A percentile compares a stretch with the other conserved stretches of the same genome.
Conservation (phyloP, 2,888 invertebrate genomes). For the Agrotis clavis region DNA sequence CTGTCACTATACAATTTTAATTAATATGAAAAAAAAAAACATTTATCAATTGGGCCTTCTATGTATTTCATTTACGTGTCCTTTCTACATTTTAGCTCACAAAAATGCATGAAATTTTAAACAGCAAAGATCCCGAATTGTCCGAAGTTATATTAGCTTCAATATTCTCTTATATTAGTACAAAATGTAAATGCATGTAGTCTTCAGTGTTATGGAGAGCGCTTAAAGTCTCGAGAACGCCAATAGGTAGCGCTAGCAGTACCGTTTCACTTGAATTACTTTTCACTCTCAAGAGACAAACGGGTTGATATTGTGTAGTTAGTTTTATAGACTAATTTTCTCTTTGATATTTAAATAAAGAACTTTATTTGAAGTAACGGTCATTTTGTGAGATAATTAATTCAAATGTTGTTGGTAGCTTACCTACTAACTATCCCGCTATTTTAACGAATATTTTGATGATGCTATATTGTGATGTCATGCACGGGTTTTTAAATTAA, state of each 20-base stretch:
- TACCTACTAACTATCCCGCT: too few relatives aligned
- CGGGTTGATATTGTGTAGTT: constrained; percentile 25
- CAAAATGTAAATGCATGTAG: constrained; percentile 43
- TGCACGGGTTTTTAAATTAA: too few relatives aligned
- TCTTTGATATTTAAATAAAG: constrained; percentile 15
- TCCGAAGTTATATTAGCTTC: neutral
- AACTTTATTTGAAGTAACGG: constrained; percentile 11
- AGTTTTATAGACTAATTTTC: constrained; percentile 26
- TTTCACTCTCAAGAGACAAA: constrained; percentile 29
- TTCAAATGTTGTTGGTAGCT: too few relatives aligned
- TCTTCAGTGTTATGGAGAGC: constrained; percentile 15
- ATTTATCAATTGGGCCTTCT: too few relatives aligned
- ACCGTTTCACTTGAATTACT: constrained; percentile 31
- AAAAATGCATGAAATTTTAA: too few relatives aligned
- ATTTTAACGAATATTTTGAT: too few relatives aligned
- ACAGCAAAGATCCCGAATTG: neutral
- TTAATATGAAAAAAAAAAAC: too few relatives aligned
- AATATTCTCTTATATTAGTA: neutral
- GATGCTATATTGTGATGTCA: too few relatives aligned
- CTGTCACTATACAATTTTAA: too few relatives aligned
- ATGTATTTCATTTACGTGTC: too few relatives aligned
- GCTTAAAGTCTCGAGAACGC: constrained; percentile 56
- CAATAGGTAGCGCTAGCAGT: constrained; percentile 57
- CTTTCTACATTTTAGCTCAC: too few relatives aligned
- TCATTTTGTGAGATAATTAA: constrained; percentile 5